Percentiles rank a stretch among this genome's conserved stretches.
phyloP scores from a whole-genome alignment of 2,888 invertebrate species.

The Agapostemon virescens region DNA sequence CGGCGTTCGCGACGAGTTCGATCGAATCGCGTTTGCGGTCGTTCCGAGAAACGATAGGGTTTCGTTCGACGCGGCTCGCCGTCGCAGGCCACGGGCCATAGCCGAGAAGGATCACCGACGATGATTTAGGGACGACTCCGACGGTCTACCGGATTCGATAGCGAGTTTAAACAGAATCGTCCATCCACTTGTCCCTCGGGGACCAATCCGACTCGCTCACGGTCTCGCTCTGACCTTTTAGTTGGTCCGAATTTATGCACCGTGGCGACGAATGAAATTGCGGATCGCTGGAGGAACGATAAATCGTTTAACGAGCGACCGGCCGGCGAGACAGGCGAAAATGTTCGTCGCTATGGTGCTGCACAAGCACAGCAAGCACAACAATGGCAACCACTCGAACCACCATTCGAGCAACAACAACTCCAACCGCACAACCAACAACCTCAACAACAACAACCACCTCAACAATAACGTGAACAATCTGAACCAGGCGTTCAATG shows the following conservation, averaged over 20 bases:
- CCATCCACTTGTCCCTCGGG: constrained; percentile 49
- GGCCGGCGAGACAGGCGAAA: constrained; percentile 54
- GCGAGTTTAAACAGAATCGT: constrained; percentile 1
- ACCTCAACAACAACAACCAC: constrained; percentile 73
- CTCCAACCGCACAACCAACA: constrained; percentile 62
- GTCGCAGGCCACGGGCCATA: background rate
- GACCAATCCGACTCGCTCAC: constrained; percentile 24
- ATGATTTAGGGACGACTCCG: background rate
- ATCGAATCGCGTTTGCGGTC: constrained; percentile 19
- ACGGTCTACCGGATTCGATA: background rate
- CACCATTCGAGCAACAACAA: constrained; percentile 72
- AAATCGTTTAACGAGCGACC: constrained; percentile 44
- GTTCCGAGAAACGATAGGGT: background rate
- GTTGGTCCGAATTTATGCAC: constrained; percentile 51
- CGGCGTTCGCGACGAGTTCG: background rate
- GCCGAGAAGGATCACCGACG: background rate
- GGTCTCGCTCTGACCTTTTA: constrained; percentile 40
- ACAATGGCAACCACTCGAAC: constrained; percentile 69
- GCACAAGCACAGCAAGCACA: constrained; percentile 77
- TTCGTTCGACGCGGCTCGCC: background rate
- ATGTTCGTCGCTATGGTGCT: constrained; percentile 80
- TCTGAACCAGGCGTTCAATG: constrained; percentile 70
- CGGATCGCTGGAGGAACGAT: constrained; percentile 42
- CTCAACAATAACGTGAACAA: constrained; percentile 75
- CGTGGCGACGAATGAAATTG: constrained; percentile 57